Evolutionary conservation across 1,140 invertebrate genomes (phyloP).

Genomic region (Capitella teleta): DNA sequence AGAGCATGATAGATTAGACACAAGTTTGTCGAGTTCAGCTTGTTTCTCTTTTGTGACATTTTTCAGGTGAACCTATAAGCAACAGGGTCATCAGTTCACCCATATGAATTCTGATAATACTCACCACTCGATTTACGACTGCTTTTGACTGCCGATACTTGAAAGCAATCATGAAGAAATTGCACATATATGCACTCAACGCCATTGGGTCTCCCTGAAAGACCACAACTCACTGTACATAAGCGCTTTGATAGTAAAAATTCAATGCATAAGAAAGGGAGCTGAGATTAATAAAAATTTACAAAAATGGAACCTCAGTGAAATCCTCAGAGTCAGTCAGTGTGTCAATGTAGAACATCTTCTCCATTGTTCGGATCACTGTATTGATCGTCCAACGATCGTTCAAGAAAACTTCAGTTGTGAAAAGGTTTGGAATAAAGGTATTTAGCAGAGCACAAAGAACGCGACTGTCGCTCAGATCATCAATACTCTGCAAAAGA

Average conservation of each 20-base stretch:
- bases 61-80: too few species aligned
- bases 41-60: too few species aligned
- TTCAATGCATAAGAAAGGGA: not conserved
- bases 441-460: conserved; percentile 37
- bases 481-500: conserved; percentile 30
- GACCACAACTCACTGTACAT: not conserved
- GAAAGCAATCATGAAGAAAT: conserved; percentile 38
- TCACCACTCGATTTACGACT: conserved; percentile 28
- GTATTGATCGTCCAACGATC: conserved; percentile 40
- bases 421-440: conserved; percentile 37
- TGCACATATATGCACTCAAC: conserved; percentile 34
- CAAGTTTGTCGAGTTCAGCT: too few species aligned
- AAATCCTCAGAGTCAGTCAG: conserved; percentile 37
- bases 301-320: conserved; percentile 23
- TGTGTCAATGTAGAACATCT: conserved; percentile 35
- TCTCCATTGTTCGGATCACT: conserved; percentile 29
- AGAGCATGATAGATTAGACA: too few species aligned
- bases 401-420: conserved; percentile 37
- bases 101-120: too few species aligned
- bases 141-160: conserved; percentile 32
- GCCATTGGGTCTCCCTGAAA: conserved; percentile 32
- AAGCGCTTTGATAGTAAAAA: not conserved
- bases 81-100: too few species aligned
- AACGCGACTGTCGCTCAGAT: conserved; percentile 35
- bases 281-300: not conserved